phyloP scores from a whole-genome alignment of 1,140 invertebrate species.

The Sitobion miscanthi region DNA sequence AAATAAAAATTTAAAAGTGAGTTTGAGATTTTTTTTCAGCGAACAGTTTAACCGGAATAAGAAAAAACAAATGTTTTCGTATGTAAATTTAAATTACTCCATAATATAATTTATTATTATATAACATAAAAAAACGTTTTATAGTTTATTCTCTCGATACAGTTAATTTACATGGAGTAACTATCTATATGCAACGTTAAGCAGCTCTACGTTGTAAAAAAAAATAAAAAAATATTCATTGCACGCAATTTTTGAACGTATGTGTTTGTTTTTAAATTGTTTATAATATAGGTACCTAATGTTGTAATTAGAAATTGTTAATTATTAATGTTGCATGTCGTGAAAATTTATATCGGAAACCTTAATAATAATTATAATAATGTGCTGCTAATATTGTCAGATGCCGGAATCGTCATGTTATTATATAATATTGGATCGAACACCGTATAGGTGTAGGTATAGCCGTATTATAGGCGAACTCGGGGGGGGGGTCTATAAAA shows the following conservation, averaged over 20 bases:
- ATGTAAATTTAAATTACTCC: conserved; percentile 24
- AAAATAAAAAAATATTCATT: not conserved
- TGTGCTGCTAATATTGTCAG: too few species aligned
- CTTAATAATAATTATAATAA: not conserved
- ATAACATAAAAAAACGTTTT: conserved; percentile 5
- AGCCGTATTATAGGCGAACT: not conserved
- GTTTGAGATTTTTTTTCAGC: not conserved
- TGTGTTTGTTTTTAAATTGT: not conserved
- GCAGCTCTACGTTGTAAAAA: not conserved
- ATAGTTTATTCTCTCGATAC: not conserved
- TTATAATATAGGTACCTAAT: too few species aligned
- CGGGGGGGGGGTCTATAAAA: not conserved
- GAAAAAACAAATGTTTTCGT: not conserved
- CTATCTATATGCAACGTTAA: not conserved
- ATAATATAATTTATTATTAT: not conserved
- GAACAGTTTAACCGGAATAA: not conserved
- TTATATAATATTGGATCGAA: not conserved
- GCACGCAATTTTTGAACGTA: not conserved
- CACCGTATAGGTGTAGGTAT: not conserved
- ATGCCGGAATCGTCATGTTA: not conserved
- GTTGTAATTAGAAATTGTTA: not conserved
- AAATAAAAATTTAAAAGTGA: not conserved
- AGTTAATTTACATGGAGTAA: not conserved
- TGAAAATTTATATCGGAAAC: not conserved
- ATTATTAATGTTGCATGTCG: not conserved